Percentiles rank a stretch among this genome's conserved stretches.
These are phyloP conservation scores for Lerista edwardsae DNA, from an alignment of 2,797 vertebrate species.

Conservation along the genomic window DNA sequence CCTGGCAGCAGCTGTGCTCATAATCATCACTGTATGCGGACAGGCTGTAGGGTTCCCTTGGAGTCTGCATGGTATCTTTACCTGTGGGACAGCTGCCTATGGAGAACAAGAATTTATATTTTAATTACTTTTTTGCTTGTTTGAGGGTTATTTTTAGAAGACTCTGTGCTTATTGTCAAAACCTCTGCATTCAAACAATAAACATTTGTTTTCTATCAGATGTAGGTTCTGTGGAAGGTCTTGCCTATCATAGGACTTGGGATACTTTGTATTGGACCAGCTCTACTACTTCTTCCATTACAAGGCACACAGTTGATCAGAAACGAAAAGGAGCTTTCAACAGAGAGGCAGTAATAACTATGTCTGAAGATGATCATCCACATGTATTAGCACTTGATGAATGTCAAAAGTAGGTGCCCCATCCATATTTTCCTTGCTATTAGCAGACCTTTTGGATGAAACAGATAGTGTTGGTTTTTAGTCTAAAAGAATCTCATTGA, in stretches of 20 bases:
- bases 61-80: too few relatives aligned
- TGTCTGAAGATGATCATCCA: conserved; percentile 96
- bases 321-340: conserved; percentile 81
- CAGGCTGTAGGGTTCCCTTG: too few relatives aligned
- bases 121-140: not conserved
- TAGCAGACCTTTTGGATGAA: not conserved
- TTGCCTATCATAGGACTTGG: conserved; percentile 94
- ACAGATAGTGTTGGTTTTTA: not conserved
- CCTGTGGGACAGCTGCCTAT: too few relatives aligned
- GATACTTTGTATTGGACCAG: conserved; percentile 98
- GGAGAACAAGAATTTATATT: not conserved
- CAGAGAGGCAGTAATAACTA: conserved; percentile 88
- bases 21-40: too few relatives aligned
- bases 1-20: too few relatives aligned
- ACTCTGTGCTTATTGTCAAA: not conserved
- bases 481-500: not conserved
- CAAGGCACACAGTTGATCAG: conserved; percentile 90
- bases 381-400: conserved; percentile 93
- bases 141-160: not conserved
- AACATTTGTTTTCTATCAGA: conserved; percentile 76
- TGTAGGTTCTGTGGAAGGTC: conserved; percentile 96
- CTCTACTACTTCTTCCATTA: conserved; percentile 95
- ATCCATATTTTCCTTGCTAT: not conserved
- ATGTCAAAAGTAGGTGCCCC: conserved; percentile 90
- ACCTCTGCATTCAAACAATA: not conserved